These are phyloP conservation scores for Ostrea edulis DNA, from an alignment of 1,140 invertebrate species.

Conservation along the genomic window DNA sequence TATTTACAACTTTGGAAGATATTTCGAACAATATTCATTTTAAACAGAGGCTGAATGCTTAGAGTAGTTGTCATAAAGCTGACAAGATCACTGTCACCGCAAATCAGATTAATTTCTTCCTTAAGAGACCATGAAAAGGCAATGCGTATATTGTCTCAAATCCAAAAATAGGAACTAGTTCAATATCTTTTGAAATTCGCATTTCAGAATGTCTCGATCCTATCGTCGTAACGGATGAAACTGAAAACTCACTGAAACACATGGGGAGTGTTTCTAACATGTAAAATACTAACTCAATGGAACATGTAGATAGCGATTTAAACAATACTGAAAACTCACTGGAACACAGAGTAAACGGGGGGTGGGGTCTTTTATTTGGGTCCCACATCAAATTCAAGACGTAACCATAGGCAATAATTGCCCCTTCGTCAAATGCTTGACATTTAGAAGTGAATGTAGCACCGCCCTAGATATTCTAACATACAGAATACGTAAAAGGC, in stretches of 20 bases:
- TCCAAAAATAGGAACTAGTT: conserved; percentile 3
- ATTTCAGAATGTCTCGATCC: neutral
- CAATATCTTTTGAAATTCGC: conserved; percentile 11
- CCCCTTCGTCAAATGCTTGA: no score
- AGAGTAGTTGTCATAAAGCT: neutral
- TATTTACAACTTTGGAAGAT: neutral
- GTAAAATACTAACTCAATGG: no score
- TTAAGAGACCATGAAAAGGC: neutral
- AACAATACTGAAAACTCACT: no score
- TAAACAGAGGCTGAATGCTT: neutral
- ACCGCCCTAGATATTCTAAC: no score
- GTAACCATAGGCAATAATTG: no score
- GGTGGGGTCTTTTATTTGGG: no score
- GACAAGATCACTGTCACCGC: conserved; percentile 1
- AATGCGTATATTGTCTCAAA: neutral
- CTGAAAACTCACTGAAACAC: neutral
- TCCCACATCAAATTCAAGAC: no score
- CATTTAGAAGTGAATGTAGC: no score
- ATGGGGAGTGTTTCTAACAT: neutral
- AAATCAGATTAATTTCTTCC: neutral
- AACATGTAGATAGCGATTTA: no score
- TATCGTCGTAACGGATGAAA: neutral
- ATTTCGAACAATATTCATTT: conserved; percentile 10
- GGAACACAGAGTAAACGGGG: no score
- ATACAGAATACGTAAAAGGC: no score